Base-by-base conservation (phyloP, 2,888 invertebrate species). In the Cerastis rubricosa region DNA sequence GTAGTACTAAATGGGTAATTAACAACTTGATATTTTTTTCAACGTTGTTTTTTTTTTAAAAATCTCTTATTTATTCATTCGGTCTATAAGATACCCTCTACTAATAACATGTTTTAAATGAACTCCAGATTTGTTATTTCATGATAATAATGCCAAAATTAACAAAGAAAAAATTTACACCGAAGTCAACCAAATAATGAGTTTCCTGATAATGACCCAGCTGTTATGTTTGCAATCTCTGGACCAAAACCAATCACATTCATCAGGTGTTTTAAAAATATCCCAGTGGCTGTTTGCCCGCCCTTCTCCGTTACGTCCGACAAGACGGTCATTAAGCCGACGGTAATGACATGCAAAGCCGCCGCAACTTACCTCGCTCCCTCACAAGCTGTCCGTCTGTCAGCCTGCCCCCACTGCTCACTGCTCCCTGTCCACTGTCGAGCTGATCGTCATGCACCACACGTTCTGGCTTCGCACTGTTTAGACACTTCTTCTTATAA, bases 401-500 rank as follows among this genome's bases (percentile, higher is more conserved):
- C 57, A n/a, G 43, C n/a, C 14, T 2, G n/a, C 40, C 11, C 11
- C 40, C n/a, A n/a, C 64, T 14, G n/a, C n/a, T 4, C 66, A 2
- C 35, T n/a, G 66, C 6, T 40, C 47, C 49, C 66, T 1, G 45
- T 12, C 29, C 25, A 4, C 45, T 25, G 66, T n/a, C 17, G 25
- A 9, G 7, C 77, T 40, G 40, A 35, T 83, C 54, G 11, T 7
- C 49, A 63, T 35, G 25, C 66, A 17, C 35, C 12, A 5, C 84
- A 78, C 79, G 80, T 78, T 40, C 57, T 29, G 40, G 63, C 63
- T 57, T 67, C 63, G 51, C 57, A 71, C 57, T 81, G 79, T 64
- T 80, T 68, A 51, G 67, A 51, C 67, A 71, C 66, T 80, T 80
- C 47, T 80, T 83, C 57, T 78, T 64, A 78, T 83, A 68, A 78